phyloP scores from a whole-genome alignment of 1,140 invertebrate genomes.

The Theocolax elegans region DNA sequence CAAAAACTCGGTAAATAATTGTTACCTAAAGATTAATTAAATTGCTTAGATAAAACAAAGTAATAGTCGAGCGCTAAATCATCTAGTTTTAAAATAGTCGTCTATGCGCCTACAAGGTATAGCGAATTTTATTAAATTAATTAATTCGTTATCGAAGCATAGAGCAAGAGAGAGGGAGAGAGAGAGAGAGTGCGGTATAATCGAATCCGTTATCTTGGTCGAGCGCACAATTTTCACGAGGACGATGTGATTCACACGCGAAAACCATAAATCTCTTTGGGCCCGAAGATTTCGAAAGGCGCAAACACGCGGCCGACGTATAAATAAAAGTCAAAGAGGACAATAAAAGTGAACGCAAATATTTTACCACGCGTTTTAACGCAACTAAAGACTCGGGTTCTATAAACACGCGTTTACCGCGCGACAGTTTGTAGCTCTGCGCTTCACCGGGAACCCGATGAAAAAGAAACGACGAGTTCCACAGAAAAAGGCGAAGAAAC shows the following conservation, averaged over 20 bases:
- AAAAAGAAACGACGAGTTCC: no score
- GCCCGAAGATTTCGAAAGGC: constrained; percentile 15
- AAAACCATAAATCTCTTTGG: constrained; percentile 27
- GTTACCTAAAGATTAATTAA: no score
- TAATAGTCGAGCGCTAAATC: no score
- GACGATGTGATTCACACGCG: constrained; percentile 24
- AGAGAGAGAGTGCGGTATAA: no score
- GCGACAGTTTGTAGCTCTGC: not conserved
- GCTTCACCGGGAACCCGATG: not conserved
- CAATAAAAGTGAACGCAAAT: constrained; percentile 21
- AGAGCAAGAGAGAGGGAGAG: no score
- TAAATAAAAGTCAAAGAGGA: constrained; percentile 23
- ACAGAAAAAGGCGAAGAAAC: no score
- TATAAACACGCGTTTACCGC: not conserved
- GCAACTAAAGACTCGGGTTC: not conserved
- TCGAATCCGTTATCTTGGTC: no score
- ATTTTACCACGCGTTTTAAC: constrained; percentile 26
- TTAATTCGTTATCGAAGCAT: not conserved
- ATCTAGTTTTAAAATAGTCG: no score
- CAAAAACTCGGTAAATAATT: no score
- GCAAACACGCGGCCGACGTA: not conserved
- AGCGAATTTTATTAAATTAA: not conserved
- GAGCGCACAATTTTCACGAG: no score
- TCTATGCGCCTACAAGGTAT: no score
- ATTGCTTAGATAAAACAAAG: no score